A percentile compares a stretch with the other conserved stretches of the same genome.
These are phyloP conservation scores for Phaethornis superciliosus DNA, from an alignment of 2,113 vertebrate species.

Conservation along the genomic window DNA sequence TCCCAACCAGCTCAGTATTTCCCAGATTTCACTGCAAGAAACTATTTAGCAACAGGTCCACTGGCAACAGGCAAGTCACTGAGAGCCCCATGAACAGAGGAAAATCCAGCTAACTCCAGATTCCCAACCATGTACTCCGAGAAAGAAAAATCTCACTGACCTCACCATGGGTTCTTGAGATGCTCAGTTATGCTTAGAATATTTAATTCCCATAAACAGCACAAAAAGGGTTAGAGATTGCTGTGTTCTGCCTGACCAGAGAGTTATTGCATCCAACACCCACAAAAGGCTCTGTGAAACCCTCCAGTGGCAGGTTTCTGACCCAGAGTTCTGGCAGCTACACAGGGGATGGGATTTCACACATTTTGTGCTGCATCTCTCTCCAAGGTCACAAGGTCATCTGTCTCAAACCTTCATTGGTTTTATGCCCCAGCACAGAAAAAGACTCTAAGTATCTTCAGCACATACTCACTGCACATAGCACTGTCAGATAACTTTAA, in stretches of 20 bases:
- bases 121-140: neutral
- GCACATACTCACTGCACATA: neutral
- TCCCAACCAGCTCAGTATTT: neutral
- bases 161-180: neutral
- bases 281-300: neutral
- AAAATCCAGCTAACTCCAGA: neutral
- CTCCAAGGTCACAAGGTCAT: neutral
- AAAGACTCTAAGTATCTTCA: neutral
- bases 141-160: neutral
- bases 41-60: neutral
- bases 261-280: neutral
- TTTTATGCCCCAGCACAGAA: neutral
- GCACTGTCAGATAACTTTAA: neutral
- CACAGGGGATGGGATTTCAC: neutral
- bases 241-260: neutral
- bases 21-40: neutral
- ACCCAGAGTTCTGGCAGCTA: neutral
- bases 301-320: neutral
- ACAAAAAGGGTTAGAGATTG: neutral
- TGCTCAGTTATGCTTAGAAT: neutral
- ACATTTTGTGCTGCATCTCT: neutral
- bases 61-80: fast-evolving
- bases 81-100: neutral
- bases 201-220: neutral
- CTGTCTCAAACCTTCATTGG: neutral